Evolutionary conservation across 2,113 vertebrate genomes (phyloP), one percentile per base, ranked within the genome.

Genomic region (Gambusia holbrooki): DNA sequence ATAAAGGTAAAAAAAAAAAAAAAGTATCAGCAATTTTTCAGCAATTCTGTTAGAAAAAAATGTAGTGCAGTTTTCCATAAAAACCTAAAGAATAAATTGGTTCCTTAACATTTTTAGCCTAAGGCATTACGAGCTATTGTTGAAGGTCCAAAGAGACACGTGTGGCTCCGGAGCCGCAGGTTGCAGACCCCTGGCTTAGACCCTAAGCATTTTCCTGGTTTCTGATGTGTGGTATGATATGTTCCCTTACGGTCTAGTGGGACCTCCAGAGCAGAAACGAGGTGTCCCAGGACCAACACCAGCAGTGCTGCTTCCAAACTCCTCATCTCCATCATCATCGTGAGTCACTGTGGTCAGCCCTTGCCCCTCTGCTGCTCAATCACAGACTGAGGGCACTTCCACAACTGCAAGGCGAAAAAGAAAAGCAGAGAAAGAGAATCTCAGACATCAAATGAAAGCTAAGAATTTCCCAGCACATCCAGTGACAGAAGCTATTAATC

Each of bases 161-260:
- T 40, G 37, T 1, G 12, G 3, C 37, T 40, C 37, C 37, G 12
- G 37, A 40, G 37, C 11, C 12, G 12, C 37, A 40, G 37, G 40
- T 15, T 42, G 40, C 40, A 42, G 14, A 42, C 40, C 40, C 40
- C 40, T 42, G 40, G 14, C 5, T 48, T 48, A 48, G 45, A 48
- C 45, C 45, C 45, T 48, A 22, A 65, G n/a, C 7, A 37, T 25
- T 35, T 11, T 13, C 32, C n/a, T n/a, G 32, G 30, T 33, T 25
- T 35, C 3, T 51, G 10, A n/a, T 17, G 13, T 28, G 25, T 37
- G 29, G 13, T 66, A 60, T 61, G 72, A 32, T 72, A 6, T 73
- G 79, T 81, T 37, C 76, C 94, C 98, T 98, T 95, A 99, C 98
- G 94, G 91, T 99, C 97, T 77, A 98, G 96, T 85, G 97, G 98